phyloP scores from a whole-genome alignment of 1,140 invertebrate genomes.

The Ips typographus region DNA sequence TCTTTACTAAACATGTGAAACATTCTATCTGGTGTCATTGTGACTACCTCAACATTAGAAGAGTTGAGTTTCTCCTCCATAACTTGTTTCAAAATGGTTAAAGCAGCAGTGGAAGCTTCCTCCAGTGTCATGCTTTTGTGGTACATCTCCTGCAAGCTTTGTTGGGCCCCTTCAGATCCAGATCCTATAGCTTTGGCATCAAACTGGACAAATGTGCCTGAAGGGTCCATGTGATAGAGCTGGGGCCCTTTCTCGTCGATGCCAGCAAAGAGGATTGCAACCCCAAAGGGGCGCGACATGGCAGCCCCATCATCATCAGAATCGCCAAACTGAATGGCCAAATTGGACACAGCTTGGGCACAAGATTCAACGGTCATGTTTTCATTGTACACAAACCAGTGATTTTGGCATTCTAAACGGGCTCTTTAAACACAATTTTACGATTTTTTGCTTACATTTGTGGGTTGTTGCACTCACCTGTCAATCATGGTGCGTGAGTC shows the following conservation, averaged over 20 bases:
- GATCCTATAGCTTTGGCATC: constrained; percentile 99
- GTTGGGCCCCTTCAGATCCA: constrained; percentile 98
- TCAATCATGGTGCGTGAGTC: constrained; percentile 72
- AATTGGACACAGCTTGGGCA: constrained; percentile 96
- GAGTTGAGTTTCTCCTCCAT: constrained; percentile 99
- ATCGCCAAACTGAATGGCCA: constrained; percentile 98
- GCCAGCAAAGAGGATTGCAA: constrained; percentile 89
- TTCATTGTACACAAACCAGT: constrained; percentile 98
- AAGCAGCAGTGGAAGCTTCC: constrained; percentile 88
- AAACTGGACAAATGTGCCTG: constrained; percentile 95
- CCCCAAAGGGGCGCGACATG: constrained; percentile 99
- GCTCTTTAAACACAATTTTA: constrained; percentile 62
- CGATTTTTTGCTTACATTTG: neutral
- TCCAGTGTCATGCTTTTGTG: constrained; percentile 87
- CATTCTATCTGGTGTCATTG: constrained; percentile 79
- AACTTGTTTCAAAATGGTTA: constrained; percentile 98
- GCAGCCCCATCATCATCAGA: constrained; percentile 92
- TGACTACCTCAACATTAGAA: constrained; percentile 97
- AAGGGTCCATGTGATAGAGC: constrained; percentile 97
- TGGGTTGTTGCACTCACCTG: constrained; percentile 38
- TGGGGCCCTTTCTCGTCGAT: constrained; percentile 85
- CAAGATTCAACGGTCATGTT: constrained; percentile 96
- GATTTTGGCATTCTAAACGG: constrained; percentile 93
- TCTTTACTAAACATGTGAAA: constrained; percentile 92
- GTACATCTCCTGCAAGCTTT: constrained; percentile 81